Conservation (phyloP, 2,113 vertebrate genomes). For the Microtus ochrogaster region DNA sequence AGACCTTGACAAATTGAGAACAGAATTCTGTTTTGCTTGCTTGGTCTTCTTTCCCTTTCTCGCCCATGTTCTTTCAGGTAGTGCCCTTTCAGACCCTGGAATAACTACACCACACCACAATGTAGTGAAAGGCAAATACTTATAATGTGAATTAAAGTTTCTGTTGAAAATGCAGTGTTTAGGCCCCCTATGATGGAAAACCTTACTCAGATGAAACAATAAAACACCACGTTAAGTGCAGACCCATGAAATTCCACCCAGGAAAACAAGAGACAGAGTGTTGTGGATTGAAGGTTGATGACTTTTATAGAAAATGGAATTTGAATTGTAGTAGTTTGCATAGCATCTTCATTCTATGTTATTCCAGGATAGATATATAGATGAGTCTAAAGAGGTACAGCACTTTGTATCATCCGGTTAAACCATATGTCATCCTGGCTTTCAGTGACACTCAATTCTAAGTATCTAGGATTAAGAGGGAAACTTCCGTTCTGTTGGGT, state of each 20-base stretch:
- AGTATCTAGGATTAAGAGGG: not conserved
- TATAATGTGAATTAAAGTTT: not conserved
- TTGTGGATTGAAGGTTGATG: not conserved
- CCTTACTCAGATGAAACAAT: not conserved
- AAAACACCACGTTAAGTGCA: not conserved
- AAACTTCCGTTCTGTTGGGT: rapidly evolving
- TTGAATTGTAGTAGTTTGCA: no score
- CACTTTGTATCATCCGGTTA: not conserved
- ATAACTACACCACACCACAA: not conserved
- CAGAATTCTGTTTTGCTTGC: no score
- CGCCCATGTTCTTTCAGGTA: no score
- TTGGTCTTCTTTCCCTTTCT: no score
- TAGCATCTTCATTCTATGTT: not conserved
- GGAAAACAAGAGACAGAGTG: not conserved
- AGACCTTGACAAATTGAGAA: no score
- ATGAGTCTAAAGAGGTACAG: not conserved
- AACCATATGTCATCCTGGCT: not conserved
- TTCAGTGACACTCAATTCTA: not conserved
- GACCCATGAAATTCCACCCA: not conserved
- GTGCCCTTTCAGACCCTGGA: no score
- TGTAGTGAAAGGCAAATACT: not conserved
- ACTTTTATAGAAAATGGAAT: not conserved
- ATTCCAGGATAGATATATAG: not conserved
- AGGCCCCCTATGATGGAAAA: not conserved
- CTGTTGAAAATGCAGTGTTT: not conserved